These are phyloP conservation scores for Heliconius erato DNA, from an alignment of 2,888 invertebrate species.

Conservation along the genomic window DNA sequence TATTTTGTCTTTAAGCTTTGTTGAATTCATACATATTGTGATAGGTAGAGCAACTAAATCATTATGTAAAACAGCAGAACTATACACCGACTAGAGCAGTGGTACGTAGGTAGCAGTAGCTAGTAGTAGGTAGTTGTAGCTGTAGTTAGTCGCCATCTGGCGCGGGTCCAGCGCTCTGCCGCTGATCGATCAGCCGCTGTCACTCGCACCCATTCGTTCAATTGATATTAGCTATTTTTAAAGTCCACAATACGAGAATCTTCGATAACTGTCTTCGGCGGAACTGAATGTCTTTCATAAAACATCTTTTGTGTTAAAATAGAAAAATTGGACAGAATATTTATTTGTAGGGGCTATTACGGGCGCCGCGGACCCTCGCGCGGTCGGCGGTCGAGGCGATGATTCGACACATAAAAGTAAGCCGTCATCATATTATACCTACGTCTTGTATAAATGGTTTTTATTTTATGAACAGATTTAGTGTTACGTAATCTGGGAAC, in stretches of 20 bases:
- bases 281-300: conserved; percentile 31
- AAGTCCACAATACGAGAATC: conserved; percentile 18
- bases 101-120: neutral
- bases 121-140: neutral
- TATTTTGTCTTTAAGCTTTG: too few relatives aligned
- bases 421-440: conserved; percentile 5
- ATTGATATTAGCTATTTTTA: conserved; percentile 30
- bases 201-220: conserved; percentile 26
- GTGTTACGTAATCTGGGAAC: neutral
- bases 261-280: conserved; percentile 24
- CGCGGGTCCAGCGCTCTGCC: conserved; percentile 19
- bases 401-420: conserved; percentile 22
- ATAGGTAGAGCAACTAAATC: neutral
- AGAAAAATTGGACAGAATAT: conserved; percentile 15
- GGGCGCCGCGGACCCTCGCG: neutral
- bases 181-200: conserved; percentile 34
- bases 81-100: neutral
- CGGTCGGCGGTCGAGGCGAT: neutral
- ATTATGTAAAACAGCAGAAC: neutral
- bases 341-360: conserved; percentile 13
- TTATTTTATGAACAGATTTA: conserved; percentile 12
- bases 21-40: too few relatives aligned
- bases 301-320: conserved; percentile 21
- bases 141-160: conserved; percentile 17
- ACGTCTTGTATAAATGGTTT: neutral